A percentile compares a stretch with the other conserved stretches of the same genome.
phyloP scores from a whole-genome alignment of 1,140 invertebrate species.

The Listronotus oregonensis region DNA sequence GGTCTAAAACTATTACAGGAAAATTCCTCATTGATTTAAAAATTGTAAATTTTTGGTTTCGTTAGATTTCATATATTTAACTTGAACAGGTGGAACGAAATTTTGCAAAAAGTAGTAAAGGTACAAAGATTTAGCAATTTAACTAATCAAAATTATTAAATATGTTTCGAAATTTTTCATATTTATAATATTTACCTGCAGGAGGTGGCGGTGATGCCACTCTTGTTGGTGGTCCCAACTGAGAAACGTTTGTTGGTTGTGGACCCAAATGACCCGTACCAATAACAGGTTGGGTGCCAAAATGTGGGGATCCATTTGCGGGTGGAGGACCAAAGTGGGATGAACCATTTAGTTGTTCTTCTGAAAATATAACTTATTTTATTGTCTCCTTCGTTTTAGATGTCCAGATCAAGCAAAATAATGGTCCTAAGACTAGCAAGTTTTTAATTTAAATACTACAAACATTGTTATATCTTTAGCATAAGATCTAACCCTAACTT shows the following conservation, averaged over 20 bases:
- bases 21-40: too few species aligned
- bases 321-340: slow-evolving; percentile 11
- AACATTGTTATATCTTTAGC: too few species aligned
- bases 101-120: too few species aligned
- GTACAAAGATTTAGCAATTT: too few species aligned
- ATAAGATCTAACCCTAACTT: too few species aligned
- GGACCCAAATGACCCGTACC: slow-evolving; percentile 9
- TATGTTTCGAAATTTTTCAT: too few species aligned
- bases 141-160: too few species aligned
- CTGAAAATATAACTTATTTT: slow-evolving; percentile 9
- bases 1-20: too few species aligned
- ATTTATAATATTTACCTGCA: slow-evolving; percentile 22
- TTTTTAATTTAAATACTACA: too few species aligned
- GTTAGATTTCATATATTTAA: too few species aligned
- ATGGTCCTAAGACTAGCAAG: not conserved
- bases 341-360: slow-evolving; percentile 24
- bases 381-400: not conserved
- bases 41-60: too few species aligned
- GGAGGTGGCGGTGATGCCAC: slow-evolving; percentile 22
- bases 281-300: not conserved
- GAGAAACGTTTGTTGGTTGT: slow-evolving; percentile 3
- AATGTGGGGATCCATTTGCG: not conserved
- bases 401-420: not conserved
- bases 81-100: too few species aligned
- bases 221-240: not conserved